Evolutionary conservation across 2,113 vertebrate genomes (phyloP), one percentile per base, ranked within the genome.

Genomic region (Sinocyclocheilus rhinocerous): DNA sequence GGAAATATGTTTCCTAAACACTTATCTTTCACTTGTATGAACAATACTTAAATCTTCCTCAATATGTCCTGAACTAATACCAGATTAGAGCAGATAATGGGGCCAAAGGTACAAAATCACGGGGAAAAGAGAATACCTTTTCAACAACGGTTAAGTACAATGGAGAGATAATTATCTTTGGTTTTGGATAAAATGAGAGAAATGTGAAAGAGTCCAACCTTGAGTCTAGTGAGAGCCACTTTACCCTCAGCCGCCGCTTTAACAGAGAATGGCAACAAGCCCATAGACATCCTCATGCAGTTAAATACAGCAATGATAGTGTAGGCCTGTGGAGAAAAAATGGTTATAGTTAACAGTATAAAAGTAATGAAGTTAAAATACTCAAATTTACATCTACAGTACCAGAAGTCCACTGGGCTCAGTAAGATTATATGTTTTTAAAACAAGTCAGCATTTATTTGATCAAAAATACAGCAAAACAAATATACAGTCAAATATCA

Each of bases 251-350:
- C 93, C n/a, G 90, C 18, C 11, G 93, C 90, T 91, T 95, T 95
- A 76, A 95, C 90, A 0, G 93, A 92, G 84, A 94, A 95, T 6
- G 94, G 95, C 83, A 95, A 87, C 11, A 95, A 13, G 67, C 90
- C 89, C 57, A 96, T 87, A 8, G 92, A 90, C 90, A 97, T 94
- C 89, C 92, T 94, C 95, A 97, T 92, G 80, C 94, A 89, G 78
- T 95, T 96, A 91, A 97, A 96, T 90, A 96, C 92, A 86, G 95
- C 91, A 4, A 97, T 96, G 85, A 95, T 94, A 29, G 94, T 96
- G 75, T 97, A 97, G 2, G 94, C 96, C 96, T 97, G 76, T 16
- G 76, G 12, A 89, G 75, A 85, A 9, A 90, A 2, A 11, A 76
- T 3, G 18, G 12, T 50, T 10, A 83, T 4, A 72, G 26, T 12